Base-by-base conservation (phyloP, 2,113 vertebrate species). In the Dryoscopus gambensis region DNA sequence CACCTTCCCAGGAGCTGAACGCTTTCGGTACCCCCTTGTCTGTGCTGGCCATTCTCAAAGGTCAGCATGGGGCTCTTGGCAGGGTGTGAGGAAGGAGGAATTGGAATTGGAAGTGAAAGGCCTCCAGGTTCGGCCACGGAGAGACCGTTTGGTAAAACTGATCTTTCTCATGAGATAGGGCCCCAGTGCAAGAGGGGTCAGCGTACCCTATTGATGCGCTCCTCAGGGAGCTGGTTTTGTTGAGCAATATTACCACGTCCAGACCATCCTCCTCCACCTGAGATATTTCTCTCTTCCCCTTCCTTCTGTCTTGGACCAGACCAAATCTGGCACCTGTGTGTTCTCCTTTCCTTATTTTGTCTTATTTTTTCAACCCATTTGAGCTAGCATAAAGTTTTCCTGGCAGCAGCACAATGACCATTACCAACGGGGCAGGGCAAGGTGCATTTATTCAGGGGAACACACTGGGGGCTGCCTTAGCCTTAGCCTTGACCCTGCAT, bases 151-250 rank as follows among this genome's bases (percentile, higher is more conserved):
- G 24, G 17, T 71, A 60, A 91, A 89, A 64, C 7, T 11, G 7
- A 24, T 63, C 13, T 63, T 90, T 49, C 37, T 31, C 18, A 15
- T 33, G 14, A 83, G 64, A 22, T 13, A 52, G 27, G 44, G 57
- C 9, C 53, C 9, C 56, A 33, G 57, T 13, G 25, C 28, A 44
- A 68, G 74, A 44, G 23, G 60, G 18, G 40, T 67, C 78, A 83
- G 82, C 2, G 0, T 30, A 23, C 7, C 4, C 5, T 21, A 33
- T 8, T 79, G 74, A 56, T 25, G 33, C 0, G 0, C 15, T 50
- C 25, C 57, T 87, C 8, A 2, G 40, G 56, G 28, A 94, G 13
- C 28, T 40, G 39, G 57, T 67, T 68, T 69, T 68, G 30, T 47
- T 42, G 62, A 80, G 57, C 2, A 3, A 9, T 28, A 53, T 49